Base-by-base conservation (phyloP, 1,140 invertebrate genomes). In the Trissolcus basalis region DNA sequence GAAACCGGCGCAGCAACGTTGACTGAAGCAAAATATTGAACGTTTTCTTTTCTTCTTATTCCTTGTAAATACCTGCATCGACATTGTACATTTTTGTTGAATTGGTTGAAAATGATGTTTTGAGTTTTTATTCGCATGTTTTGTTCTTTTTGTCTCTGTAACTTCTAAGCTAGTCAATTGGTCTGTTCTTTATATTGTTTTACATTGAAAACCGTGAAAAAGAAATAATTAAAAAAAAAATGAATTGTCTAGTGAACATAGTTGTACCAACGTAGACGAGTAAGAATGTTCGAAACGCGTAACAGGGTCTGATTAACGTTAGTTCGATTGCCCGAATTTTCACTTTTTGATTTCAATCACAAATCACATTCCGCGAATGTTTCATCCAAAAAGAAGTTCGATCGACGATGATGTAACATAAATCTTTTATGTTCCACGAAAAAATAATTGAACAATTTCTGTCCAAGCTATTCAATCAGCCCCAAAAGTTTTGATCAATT, bases 71-170 rank as follows among this genome's bases (percentile, higher is more conserved):
- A 68, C 13, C 27, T 41, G 6, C 10, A 58, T 5, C n/a, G 16
- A 65, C 51, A 56, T 35, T 67, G 65, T 69, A 69, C 41, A 69
- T 69, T 69, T 60, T 69, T 69, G 65, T 69, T 69, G 56, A 69
- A 69, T 60, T 60, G 49, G 55, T 69, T 60, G 56, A 68, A 59
- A 39, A n/a, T 39, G 11, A 59, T 59, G 51, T 12, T 49, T 59
- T 59, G 58, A 67, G 27, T 49, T 58, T 51, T 58, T 58, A 51
- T 67, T 9, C 16, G 19, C 36, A 4, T 15, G 47, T 68, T 59
- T 51, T 49, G 8, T 56, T 55, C 13, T 63, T 8, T 61, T 65
- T 58, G 41, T 36, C 16, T 35, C 54, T 11, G 9, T 39, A 11
- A 11, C n/a, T 39, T 11, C 9, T 39, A 68, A 59, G 43, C 64